Base-by-base conservation (phyloP, 1,140 invertebrate species). In the Bombus waltoni region DNA sequence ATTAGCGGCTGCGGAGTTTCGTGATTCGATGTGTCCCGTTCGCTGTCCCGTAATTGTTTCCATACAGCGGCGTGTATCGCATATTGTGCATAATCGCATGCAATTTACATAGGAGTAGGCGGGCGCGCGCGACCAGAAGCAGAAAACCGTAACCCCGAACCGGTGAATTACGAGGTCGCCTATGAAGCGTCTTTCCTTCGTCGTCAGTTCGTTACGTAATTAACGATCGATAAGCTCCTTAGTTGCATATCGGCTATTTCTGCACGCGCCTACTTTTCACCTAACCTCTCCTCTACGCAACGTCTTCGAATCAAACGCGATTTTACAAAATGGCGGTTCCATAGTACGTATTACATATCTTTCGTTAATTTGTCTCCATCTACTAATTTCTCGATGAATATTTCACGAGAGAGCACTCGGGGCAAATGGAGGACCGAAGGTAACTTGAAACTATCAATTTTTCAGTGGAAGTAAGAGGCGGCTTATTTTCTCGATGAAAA, bases 31-130 rank as follows among this genome's bases (percentile, higher is more conserved):
- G 32, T 44, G 57, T 75, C 8, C 42, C 44, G 42, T 53, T n/a
- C 13, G 53, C 32, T 65, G 28, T 70, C 44, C 75, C 47, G 11
- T 78, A 77, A 71, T 84, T 84, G 75, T 84, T 84, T 68, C 81
- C 44, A 65, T 74, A 44, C 32, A 53, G 38, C 70, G 35, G 9
- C 10, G 35, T n/a, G 65, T 42, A 22, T 78, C 35, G 22, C 72
- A 35, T 57, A 78, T n/a, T 40, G 65, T 38, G 32, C 71, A 75
- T 75, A 74, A 82, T 75, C 40, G 25, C 44, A 44, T 22, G 25
- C 35, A 38, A 79, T 79, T 44, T 79, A 42, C 40, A 42, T 65
- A 57, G 25, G 42, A 28, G 44, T 9, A 8, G 40, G 25, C 38
- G 38, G 5, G 11, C 9, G 38, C 38, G 10, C 42, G 40, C 28